Evolutionary conservation across 2,888 invertebrate genomes (phyloP).

Genomic region (Sesamia inferens): DNA sequence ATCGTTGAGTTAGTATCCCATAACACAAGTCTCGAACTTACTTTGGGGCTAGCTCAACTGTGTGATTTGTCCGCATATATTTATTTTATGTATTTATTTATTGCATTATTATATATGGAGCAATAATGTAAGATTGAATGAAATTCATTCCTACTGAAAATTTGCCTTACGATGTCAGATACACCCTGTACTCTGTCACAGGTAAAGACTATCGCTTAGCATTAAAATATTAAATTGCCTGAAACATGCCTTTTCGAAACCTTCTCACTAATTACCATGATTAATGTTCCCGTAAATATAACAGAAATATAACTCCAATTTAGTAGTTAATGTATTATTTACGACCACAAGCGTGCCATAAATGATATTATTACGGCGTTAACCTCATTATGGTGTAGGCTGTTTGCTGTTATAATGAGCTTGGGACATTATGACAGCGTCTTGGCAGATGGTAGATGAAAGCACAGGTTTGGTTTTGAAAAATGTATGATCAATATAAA

Average conservation of each 20-base stretch:
- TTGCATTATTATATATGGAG: too few species aligned
- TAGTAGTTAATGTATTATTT: slow-evolving; percentile 51
- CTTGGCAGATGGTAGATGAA: neutral
- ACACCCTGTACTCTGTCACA: neutral
- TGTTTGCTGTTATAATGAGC: slow-evolving; percentile 48
- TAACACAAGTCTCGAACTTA: too few species aligned
- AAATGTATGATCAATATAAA: too few species aligned
- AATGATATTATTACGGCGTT: slow-evolving; percentile 59
- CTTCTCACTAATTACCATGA: slow-evolving; percentile 20
- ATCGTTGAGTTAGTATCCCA: too few species aligned
- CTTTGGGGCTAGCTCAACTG: too few species aligned
- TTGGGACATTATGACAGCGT: slow-evolving; percentile 20
- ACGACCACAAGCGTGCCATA: slow-evolving; percentile 43
- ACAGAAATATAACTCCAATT: slow-evolving; percentile 45
- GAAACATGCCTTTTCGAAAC: neutral
- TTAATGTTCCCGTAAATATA: slow-evolving; percentile 44
- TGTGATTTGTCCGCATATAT: too few species aligned
- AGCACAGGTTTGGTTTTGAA: neutral
- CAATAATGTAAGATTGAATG: too few species aligned
- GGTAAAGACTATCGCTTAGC: neutral
- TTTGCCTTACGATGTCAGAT: too few species aligned
- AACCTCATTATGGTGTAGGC: slow-evolving; percentile 48
- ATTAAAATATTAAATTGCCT: neutral
- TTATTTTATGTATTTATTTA: too few species aligned
- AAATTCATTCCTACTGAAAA: too few species aligned